These are phyloP conservation scores for Chymomyza fuscimana DNA, from an alignment of 2,888 invertebrate species.

Conservation along the genomic window DNA sequence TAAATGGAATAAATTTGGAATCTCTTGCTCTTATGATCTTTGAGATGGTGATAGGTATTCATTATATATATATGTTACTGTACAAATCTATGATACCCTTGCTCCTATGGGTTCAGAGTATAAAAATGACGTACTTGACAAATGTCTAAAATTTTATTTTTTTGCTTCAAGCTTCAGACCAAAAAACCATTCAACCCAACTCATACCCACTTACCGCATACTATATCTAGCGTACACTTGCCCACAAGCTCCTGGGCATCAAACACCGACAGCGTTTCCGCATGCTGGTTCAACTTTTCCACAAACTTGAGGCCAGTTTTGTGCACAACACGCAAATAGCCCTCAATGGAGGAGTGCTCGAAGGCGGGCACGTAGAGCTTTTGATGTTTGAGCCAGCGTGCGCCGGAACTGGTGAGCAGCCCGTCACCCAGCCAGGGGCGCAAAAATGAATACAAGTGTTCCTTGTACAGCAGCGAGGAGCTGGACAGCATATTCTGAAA, in stretches of 20 bases:
- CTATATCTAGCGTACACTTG: constrained; percentile 81
- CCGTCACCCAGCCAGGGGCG: constrained; percentile 81
- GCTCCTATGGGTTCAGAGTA: too few species aligned
- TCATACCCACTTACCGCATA: constrained; percentile 61
- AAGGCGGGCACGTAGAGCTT: constrained; percentile 81
- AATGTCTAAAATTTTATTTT: constrained; percentile 54
- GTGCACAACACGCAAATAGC: constrained; percentile 78
- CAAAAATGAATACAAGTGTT: constrained; percentile 78
- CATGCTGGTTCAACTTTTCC: constrained; percentile 59
- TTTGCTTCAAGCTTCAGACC: background rate
- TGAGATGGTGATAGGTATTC: too few species aligned
- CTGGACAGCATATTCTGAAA: constrained; percentile 75
- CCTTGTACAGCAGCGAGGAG: constrained; percentile 80
- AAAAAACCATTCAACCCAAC: background rate
- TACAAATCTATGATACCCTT: too few species aligned
- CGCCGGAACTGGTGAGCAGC: constrained; percentile 79
- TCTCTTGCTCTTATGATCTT: too few species aligned
- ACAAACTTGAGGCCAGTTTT: constrained; percentile 80
- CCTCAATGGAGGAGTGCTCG: constrained; percentile 66
- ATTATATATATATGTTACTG: too few species aligned
- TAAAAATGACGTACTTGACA: constrained; percentile 40
- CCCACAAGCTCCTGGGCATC: constrained; percentile 81
- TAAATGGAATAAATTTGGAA: too few species aligned
- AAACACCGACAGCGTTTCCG: constrained; percentile 53
- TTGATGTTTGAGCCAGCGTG: constrained; percentile 81